Base-by-base conservation (phyloP, 2,888 invertebrate genomes). In the Drosophila austrosaltans region DNA sequence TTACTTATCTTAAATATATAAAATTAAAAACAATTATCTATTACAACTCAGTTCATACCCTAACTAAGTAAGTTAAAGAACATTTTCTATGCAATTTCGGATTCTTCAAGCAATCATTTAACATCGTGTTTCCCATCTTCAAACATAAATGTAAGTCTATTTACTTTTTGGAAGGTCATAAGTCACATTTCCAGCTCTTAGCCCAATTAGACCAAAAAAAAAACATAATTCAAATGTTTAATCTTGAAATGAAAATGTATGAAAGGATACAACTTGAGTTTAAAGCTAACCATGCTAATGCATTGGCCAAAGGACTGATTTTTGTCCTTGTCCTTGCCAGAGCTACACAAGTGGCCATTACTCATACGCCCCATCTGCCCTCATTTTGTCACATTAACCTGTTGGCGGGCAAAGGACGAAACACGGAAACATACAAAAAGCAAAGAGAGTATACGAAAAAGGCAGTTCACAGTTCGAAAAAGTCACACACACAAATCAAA, bases 371-470 rank as follows among this genome's bases (percentile, higher is more conserved):
- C 28, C 32, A 20, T 12, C 48, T 44, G 32, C 44, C 28, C 58
- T 48, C 48, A 58, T 40, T 40, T 44, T 60, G 53, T 30, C 66
- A 63, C 73, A 77, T 83, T 83, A 87, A 87, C 83, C 87, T 87
- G 87, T 83, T 87, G 79, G 69, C 74, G 68, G 60, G 59, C 61
- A 54, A 68, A 66, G 61, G 16, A 44, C 54, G 39, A 54, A 54
- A 56, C 30, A 42, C 36, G 36, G 3, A 36, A 36, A 16, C 16
- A 16, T 25, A 20, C n/a, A 12, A 36, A 48, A 4, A 54, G 22
- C 20, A 54, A 54, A 54, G 28, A 63, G 39, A 36, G 32, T n/a
- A 22, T 8, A 20, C 12, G 32, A 32, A 28, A 48, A 32, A 22
- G 22, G 22, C 25, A 36, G 42, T 42, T 28, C 57, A 39, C 69